phyloP scores from a whole-genome alignment of 2,797 vertebrate genomes.

The Falco columbarius region DNA sequence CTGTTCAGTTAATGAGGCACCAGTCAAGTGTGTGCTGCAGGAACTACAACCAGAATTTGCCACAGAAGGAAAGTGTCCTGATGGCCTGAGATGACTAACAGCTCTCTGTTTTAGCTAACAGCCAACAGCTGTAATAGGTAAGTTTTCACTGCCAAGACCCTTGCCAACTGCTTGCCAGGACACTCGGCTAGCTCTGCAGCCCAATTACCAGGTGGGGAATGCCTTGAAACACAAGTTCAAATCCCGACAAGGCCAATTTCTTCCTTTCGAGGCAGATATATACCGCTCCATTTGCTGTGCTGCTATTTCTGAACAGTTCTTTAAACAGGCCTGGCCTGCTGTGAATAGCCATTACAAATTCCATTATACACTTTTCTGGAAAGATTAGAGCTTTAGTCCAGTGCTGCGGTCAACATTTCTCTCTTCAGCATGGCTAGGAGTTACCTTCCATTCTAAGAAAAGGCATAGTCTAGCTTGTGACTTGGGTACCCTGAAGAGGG shows the following conservation, averaged over 20 bases:
- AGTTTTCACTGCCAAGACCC: neutral
- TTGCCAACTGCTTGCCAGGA: neutral
- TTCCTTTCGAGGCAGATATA: neutral
- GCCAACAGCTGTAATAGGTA: neutral
- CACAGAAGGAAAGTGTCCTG: neutral
- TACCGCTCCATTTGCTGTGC: neutral
- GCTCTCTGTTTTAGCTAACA: neutral
- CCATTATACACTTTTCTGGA: neutral
- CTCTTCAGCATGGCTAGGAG: neutral
- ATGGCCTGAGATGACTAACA: neutral
- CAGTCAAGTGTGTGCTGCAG: neutral
- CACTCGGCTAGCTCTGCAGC: neutral
- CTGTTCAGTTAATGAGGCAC: neutral
- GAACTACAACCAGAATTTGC: neutral
- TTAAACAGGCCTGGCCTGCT: neutral
- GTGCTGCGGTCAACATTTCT: neutral
- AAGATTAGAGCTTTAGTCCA: neutral
- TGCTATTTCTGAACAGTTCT: neutral
- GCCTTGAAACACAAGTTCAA: neutral
- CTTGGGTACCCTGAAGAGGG: neutral
- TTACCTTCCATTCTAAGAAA: neutral
- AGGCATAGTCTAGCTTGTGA: neutral
- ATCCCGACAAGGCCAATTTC: neutral
- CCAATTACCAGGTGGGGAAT: neutral
- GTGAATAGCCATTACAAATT: neutral